Evolutionary conservation across 2,888 invertebrate genomes (phyloP), one percentile per base, ranked within the genome.

Genomic region (Steromphala cineraria): DNA sequence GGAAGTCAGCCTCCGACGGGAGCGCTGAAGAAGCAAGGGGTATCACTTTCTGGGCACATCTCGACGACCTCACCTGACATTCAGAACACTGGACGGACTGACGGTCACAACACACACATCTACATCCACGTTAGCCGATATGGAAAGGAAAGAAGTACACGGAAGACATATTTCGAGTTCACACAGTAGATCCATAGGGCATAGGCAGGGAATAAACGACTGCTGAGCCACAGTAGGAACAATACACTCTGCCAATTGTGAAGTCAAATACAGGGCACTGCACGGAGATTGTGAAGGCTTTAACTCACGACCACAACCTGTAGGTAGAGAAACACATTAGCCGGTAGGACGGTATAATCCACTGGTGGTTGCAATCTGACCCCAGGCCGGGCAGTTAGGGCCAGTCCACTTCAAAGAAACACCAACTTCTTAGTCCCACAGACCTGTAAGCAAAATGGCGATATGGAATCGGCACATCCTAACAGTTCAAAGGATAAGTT

Each of bases 401-500:
- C 17, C 53, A 10, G 28, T 24, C 76, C 28, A 53, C 76, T 53
- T 53, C 36, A 31, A 76, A 76, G 24, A 24, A 24, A 28, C 76
- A 28, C 17, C 31, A 28, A 31, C 75, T 24, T 24, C 15, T 55
- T 21, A 55, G 15, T 55, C 53, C 10, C 10, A 55, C 21, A 55
- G 55, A 80, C 79, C 79, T 80, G 82, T 21, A 82, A 82, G 79
- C 81, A 78, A 79, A 78, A 82, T 77, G 71, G 82, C 77, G 80
- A 77, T 77, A 77, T 55, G 67, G 77, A 55, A 24, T 75, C 77
- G 81, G 80, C 82, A 80, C 24, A 52, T 40, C 55, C 31, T 67
- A 71, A 80, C 74, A 40, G 46, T 13, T 46, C 46, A 46, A 10
- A 46, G 10, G 46, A 46, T 46, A 46, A 46, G 46, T 46, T 46